Evolutionary conservation across 2,888 invertebrate genomes (phyloP).

Genomic region (Sepiola atlantica): DNA sequence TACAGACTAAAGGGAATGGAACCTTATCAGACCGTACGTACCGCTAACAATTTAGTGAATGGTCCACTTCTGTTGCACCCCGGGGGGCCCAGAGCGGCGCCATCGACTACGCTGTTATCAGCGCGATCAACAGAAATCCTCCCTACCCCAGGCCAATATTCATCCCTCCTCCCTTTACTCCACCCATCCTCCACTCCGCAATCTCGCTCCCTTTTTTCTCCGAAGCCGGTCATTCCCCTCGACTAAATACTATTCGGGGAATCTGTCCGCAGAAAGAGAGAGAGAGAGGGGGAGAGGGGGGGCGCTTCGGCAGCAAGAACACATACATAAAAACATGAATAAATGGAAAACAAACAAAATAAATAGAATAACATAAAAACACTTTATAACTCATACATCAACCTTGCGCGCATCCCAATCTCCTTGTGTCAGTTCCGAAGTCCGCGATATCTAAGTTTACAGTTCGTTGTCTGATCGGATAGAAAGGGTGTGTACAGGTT

Average conservation of each 20-base stretch:
- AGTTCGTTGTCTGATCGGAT: too few species aligned
- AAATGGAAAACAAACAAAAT: too few species aligned
- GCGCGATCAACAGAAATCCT: not conserved
- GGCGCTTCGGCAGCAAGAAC: not conserved
- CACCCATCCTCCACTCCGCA: too few species aligned
- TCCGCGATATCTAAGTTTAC: too few species aligned
- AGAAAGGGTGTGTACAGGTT: too few species aligned
- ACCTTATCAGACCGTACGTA: not conserved
- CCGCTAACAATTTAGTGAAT: slow-evolving; percentile 32
- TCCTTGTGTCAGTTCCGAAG: too few species aligned
- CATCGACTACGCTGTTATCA: not conserved
- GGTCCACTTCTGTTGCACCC: slow-evolving; percentile 8
- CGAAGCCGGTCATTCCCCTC: not conserved
- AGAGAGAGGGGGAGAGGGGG: not conserved
- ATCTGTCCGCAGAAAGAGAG: not conserved
- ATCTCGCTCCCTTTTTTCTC: not conserved
- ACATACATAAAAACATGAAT: too few species aligned
- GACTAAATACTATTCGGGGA: not conserved
- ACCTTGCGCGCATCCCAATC: too few species aligned
- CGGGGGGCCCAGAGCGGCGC: not conserved
- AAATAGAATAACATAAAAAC: too few species aligned
- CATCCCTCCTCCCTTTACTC: too few species aligned
- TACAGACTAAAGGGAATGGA: not conserved
- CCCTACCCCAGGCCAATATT: too few species aligned
- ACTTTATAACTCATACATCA: too few species aligned